Conservation (phyloP, 2,888 invertebrate species). For the Xanthia icteritia region DNA sequence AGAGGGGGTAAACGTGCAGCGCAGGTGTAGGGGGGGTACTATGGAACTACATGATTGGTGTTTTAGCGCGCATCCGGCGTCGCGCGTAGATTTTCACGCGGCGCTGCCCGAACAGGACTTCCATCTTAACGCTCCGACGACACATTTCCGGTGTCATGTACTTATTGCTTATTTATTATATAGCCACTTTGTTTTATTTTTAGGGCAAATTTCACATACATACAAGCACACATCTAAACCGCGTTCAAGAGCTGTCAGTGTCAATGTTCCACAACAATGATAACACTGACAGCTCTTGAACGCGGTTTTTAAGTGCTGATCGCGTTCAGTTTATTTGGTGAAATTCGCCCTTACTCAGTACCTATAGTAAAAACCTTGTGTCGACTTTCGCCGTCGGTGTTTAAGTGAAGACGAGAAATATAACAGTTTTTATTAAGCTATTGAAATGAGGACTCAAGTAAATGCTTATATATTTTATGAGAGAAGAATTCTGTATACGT, state of each 20-base stretch:
- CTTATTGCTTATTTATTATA: conserved; percentile 48
- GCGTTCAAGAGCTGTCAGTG: background rate
- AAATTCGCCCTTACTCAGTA: background rate
- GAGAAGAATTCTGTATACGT: background rate
- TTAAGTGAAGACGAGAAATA: background rate
- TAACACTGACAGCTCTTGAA: background rate
- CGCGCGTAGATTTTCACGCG: conserved; percentile 76
- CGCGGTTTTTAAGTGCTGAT: no score
- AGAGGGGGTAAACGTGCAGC: background rate
- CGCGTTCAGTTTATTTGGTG: background rate
- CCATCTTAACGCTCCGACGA: conserved; percentile 79
- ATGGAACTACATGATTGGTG: conserved; percentile 70
- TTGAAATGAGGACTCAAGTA: background rate
- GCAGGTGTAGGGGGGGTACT: conserved; percentile 21
- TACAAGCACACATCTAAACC: background rate
- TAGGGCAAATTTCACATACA: background rate
- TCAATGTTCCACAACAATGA: background rate
- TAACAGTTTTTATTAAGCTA: background rate
- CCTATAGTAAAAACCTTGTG: conserved; percentile 1
- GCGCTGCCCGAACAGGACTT: conserved; percentile 82
- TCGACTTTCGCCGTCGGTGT: background rate
- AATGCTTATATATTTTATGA: background rate
- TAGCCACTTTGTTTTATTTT: conserved; percentile 24
- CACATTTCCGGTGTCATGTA: conserved; percentile 72
- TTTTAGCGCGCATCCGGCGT: conserved; percentile 80